Conservation (phyloP, 2,113 vertebrate genomes). For the Uria lomvia region DNA sequence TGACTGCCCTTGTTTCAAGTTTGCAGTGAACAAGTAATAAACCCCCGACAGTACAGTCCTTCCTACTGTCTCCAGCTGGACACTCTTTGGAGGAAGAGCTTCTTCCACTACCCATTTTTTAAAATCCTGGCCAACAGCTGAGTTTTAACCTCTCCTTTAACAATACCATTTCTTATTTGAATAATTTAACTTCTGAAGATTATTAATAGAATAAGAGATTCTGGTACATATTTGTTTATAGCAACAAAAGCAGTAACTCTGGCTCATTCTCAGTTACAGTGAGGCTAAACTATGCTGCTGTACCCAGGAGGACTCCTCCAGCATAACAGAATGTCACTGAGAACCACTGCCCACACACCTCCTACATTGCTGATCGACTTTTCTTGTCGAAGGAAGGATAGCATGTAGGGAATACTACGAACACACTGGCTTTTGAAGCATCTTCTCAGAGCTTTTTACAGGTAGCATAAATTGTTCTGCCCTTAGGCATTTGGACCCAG, state of each 20-base stretch:
- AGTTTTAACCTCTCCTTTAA: background rate
- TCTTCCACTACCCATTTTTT: background rate
- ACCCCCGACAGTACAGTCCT: background rate
- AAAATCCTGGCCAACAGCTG: background rate
- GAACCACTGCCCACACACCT: background rate
- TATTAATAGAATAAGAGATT: background rate
- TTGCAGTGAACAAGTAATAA: background rate
- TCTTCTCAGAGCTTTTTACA: background rate
- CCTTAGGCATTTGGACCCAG: background rate
- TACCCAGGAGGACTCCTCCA: background rate
- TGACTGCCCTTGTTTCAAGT: background rate
- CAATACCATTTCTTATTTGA: background rate
- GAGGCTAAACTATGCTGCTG: background rate
- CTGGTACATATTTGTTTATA: background rate
- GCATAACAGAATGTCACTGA: background rate
- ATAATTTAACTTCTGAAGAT: background rate
- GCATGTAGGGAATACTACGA: background rate
- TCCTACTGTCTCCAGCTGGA: background rate
- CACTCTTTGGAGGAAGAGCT: background rate
- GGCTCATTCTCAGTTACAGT: background rate
- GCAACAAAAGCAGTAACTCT: background rate
- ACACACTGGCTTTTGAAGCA: background rate
- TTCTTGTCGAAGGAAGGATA: background rate
- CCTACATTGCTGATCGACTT: fast-evolving
- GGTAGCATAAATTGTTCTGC: background rate